Evolutionary conservation across 2,888 invertebrate genomes (phyloP).

Genomic region (Epirrita christyi): DNA sequence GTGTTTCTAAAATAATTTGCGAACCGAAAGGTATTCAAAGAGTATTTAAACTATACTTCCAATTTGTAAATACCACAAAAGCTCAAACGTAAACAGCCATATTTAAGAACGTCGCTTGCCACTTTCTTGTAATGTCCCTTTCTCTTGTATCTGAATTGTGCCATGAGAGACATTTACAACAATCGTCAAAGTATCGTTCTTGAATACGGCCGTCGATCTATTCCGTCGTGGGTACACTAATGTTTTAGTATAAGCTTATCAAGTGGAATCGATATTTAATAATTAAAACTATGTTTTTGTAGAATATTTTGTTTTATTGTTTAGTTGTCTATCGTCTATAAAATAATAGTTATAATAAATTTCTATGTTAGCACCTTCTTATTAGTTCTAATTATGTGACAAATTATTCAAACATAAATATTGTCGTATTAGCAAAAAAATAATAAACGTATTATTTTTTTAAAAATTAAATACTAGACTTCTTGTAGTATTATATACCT

Average conservation of each 20-base stretch:
- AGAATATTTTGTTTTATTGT: slow-evolving; percentile 14
- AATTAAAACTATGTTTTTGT: slow-evolving; percentile 12
- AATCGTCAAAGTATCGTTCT: background rate
- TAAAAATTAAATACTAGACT: background rate
- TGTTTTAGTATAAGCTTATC: slow-evolving; percentile 21
- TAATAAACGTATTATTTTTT: background rate
- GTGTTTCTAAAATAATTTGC: slow-evolving; percentile 17
- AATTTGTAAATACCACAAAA: slow-evolving; percentile 67
- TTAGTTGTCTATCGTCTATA: background rate
- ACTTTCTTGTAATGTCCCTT: background rate
- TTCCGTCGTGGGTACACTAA: slow-evolving; percentile 40
- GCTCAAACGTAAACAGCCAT: slow-evolving; percentile 1
- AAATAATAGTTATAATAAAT: background rate
- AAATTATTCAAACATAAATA: no score
- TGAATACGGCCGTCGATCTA: slow-evolving; percentile 15
- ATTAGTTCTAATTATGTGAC: background rate
- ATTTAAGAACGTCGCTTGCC: slow-evolving; percentile 13
- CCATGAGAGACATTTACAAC: background rate
- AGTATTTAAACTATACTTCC: slow-evolving; percentile 73
- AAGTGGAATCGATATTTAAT: slow-evolving; percentile 15
- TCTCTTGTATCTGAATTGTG: background rate
- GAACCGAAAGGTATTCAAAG: slow-evolving; percentile 67
- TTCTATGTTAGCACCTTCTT: background rate
- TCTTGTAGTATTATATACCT: background rate
- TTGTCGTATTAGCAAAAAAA: no score